A percentile compares a stretch with the other conserved stretches of the same genome.
These are phyloP conservation scores for Daboia siamensis DNA, from an alignment of 2,113 vertebrate species.

Conservation along the genomic window DNA sequence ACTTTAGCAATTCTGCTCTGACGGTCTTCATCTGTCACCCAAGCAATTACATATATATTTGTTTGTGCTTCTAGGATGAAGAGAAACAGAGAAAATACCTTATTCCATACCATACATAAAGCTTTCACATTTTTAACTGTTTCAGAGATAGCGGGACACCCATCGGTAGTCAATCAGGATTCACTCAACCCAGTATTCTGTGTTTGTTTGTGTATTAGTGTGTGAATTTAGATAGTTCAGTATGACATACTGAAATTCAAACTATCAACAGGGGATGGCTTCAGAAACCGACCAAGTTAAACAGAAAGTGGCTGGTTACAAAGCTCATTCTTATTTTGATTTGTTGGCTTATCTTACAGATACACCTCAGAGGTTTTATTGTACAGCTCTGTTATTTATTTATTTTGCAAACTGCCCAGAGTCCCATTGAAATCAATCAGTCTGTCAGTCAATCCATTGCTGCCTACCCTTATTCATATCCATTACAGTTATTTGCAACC, in stretches of 20 bases:
- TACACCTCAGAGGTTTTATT: background rate
- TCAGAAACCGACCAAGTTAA: background rate
- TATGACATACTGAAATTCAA: background rate
- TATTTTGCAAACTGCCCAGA: background rate
- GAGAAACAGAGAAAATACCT: background rate
- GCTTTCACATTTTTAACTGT: background rate
- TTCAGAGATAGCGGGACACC: background rate
- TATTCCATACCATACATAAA: background rate
- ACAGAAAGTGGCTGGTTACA: background rate
- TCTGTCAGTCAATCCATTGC: background rate
- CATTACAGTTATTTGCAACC: background rate
- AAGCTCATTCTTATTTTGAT: background rate
- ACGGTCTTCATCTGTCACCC: background rate
- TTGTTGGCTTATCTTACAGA: background rate
- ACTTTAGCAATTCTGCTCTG: background rate
- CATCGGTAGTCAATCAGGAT: background rate
- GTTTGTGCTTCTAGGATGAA: background rate
- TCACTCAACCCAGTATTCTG: background rate
- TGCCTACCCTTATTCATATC: background rate
- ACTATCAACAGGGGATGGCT: background rate
- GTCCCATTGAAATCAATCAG: background rate
- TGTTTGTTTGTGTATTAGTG: background rate
- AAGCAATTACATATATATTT: background rate
- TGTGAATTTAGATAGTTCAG: background rate
- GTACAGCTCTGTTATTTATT: background rate